A percentile compares a stretch with the other conserved stretches of the same genome.
Conservation (phyloP, 2,113 vertebrate genomes). For the Mobula hypostoma region DNA sequence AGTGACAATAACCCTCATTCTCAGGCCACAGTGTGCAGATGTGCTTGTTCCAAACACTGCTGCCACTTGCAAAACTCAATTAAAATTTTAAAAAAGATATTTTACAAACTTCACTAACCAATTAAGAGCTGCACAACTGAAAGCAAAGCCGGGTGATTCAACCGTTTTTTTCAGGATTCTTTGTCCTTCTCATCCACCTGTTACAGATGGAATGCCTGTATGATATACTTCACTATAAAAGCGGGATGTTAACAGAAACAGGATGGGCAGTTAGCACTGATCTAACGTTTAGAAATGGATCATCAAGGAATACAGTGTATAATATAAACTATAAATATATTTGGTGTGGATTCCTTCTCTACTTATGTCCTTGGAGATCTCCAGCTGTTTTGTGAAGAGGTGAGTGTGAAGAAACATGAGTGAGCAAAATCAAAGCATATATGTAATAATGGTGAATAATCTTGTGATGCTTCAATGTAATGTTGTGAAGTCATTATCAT, state of each 20-base stretch:
- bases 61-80: background rate
- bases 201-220: background rate
- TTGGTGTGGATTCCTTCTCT: background rate
- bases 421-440: background rate
- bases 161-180: background rate
- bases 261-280: background rate
- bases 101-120: background rate
- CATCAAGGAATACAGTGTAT: background rate
- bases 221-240: background rate
- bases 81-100: background rate
- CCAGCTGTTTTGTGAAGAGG: background rate
- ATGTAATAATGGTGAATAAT: background rate
- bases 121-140: background rate
- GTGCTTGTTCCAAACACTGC: background rate
- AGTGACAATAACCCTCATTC: too few relatives aligned
- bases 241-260: background rate
- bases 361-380: background rate
- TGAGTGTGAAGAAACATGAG: background rate
- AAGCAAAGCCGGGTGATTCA: background rate
- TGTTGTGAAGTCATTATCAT: too few relatives aligned
- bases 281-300: background rate
- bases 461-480: background rate
- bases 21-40: background rate
- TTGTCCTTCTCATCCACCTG: background rate
- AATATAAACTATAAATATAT: background rate